Percentiles rank a stretch among this genome's conserved stretches.
Evolutionary conservation across 2,888 invertebrate species (phyloP).

Genomic region (Epinotia ramella): DNA sequence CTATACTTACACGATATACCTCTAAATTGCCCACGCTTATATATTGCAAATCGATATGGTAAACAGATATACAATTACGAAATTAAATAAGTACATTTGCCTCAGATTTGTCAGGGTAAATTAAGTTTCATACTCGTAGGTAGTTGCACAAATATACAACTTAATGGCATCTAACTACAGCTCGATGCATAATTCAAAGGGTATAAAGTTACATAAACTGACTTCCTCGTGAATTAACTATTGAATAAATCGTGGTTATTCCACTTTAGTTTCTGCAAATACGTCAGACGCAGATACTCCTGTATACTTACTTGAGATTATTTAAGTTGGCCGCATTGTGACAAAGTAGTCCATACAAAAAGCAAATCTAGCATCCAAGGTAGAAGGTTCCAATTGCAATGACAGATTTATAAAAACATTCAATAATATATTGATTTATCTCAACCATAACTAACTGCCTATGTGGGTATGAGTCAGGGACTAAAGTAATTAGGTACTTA

Average conservation of each 20-base stretch:
- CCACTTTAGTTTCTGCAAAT: background rate
- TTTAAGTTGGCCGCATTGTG: too few relatives aligned
- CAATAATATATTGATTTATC: too few relatives aligned
- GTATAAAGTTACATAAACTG: conserved; percentile 35
- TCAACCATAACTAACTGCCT: too few relatives aligned
- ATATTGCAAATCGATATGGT: background rate
- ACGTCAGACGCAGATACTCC: background rate
- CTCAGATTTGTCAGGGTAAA: conserved; percentile 5
- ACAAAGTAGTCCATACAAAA: too few relatives aligned
- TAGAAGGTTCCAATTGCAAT: too few relatives aligned
- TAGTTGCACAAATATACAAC: conserved; percentile 9
- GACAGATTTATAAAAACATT: too few relatives aligned
- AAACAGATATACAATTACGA: background rate
- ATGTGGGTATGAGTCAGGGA: too few relatives aligned
- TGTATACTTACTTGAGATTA: background rate
- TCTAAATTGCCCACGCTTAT: too few relatives aligned
- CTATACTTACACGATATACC: too few relatives aligned
- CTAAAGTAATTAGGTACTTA: too few relatives aligned
- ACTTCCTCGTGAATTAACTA: conserved; percentile 36
- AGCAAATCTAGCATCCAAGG: too few relatives aligned
- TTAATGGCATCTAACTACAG: conserved; percentile 25
- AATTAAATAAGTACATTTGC: background rate
- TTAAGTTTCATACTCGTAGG: background rate
- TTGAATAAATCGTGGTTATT: conserved; percentile 28
- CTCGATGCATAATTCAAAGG: conserved; percentile 35